Percentiles rank a stretch among this genome's conserved stretches.
Evolutionary conservation across 2,888 invertebrate species (phyloP).

Genomic region (Artemia sp.): DNA sequence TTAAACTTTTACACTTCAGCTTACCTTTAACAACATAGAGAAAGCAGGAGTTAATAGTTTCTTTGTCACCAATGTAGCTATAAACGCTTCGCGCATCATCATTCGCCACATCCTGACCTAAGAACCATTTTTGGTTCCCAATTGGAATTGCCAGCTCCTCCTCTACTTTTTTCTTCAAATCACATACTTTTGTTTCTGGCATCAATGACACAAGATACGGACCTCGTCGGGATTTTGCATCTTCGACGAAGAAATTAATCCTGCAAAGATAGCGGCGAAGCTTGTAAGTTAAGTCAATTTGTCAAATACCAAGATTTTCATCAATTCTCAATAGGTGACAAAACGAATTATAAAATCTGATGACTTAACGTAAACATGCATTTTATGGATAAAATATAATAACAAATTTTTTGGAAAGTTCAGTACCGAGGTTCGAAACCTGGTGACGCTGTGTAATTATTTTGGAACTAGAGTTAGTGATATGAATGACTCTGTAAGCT

Average conservation of each 20-base stretch:
- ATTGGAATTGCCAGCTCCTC: neutral
- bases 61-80: neutral
- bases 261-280: neutral
- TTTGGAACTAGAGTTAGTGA: too few relatives aligned
- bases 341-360: too few relatives aligned
- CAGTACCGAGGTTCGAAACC: too few relatives aligned
- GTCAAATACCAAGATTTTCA: too few relatives aligned
- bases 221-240: constrained; percentile 3
- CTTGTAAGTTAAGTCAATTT: too few relatives aligned
- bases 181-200: neutral
- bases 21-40: constrained; percentile 13
- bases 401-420: too few relatives aligned
- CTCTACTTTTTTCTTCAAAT: neutral
- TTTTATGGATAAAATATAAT: too few relatives aligned
- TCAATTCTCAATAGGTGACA: too few relatives aligned
- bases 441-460: too few relatives aligned
- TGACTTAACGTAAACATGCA: too few relatives aligned
- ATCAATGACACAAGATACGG: constrained; percentile 5
- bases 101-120: neutral
- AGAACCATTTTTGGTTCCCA: constrained; percentile 4
- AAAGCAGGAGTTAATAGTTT: neutral
- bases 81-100: neutral
- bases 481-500: too few relatives aligned
- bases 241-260: constrained; percentile 10
- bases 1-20: neutral